Base-by-base conservation (phyloP, 2,797 vertebrate genomes). In the Peromyscus nudipes region DNA sequence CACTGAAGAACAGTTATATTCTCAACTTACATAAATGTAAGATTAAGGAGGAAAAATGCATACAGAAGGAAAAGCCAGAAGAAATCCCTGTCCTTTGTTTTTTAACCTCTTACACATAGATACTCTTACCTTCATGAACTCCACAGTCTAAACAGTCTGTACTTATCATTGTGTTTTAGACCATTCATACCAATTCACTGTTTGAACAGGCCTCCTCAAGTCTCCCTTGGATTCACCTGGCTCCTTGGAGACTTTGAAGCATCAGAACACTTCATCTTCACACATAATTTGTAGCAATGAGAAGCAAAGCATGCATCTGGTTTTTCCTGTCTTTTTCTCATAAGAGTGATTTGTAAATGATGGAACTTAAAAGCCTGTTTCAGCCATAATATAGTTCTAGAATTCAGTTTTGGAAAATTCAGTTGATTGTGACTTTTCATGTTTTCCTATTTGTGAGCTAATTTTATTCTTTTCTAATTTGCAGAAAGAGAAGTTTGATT, bases 401-500 rank as follows among this genome's bases (percentile, higher is more conserved):
- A 96, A 52, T 96, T 92, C n/a, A 90, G 11, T 87, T 49, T 94
- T 96, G 64, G 37, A 86, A 77, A 93, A 86, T 90, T 94, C 71
- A 85, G 79, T 62, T 95, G 17, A 73, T 88, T 62, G 6, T 84
- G 34, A 67, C 49, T 49, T 94, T 89, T 89, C 85, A 2, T 93
- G 17, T 94, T 96, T 80, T 85, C 40, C 57, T 82, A 11, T 76
- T 84, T 97, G 34, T 97, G 57, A 88, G 69, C 86, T 94, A 87
- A 94, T 91, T 93, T 94, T 88, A 86, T 65, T 93, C 31, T 87
- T 96, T 96, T 96, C 80, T 55, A 97, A 97, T 91, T 96, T 91
- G 89, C 97, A 99, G 99, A 98, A 98, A 2, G 98, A 99, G 93
- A 99, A 98, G 6, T 99, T 99, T 98, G 99, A 99, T 89, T 37